Conservation (phyloP, 2,888 invertebrate species). For the Eulithis prunata region DNA sequence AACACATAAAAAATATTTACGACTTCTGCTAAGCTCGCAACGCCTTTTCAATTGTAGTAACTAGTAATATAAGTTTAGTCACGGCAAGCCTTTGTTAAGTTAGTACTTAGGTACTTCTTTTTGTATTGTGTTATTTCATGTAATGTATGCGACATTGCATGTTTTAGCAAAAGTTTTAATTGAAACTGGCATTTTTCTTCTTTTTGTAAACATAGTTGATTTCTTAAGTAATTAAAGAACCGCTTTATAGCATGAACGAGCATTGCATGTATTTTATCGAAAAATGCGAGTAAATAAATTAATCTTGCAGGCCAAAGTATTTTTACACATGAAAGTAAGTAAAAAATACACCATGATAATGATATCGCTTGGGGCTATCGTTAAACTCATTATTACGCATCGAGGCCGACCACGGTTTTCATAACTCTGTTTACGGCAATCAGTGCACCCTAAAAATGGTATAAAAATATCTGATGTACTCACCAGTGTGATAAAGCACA, state of each 20-base stretch:
- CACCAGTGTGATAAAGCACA: slow-evolving; percentile 93
- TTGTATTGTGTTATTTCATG: background rate
- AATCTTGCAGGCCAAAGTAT: no score
- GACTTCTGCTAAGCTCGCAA: background rate
- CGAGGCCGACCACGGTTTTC: no score
- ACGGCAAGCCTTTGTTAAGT: background rate
- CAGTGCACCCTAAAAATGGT: no score
- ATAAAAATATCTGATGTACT: slow-evolving; percentile 60
- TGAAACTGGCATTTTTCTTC: slow-evolving; percentile 14
- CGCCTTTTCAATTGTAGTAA: background rate
- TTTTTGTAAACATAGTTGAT: slow-evolving; percentile 16
- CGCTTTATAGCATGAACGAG: slow-evolving; percentile 9
- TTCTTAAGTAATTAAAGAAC: slow-evolving; percentile 8
- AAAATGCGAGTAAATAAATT: no score
- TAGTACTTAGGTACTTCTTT: background rate
- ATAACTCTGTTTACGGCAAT: no score
- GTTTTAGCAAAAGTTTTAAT: slow-evolving; percentile 12
- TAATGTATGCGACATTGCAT: slow-evolving; percentile 17
- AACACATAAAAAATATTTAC: background rate
- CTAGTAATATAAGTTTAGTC: background rate
- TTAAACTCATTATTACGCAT: no score
- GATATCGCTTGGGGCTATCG: no score
- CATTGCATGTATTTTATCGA: no score
- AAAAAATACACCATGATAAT: no score
- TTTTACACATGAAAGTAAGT: no score